Base-by-base conservation (phyloP, 1,140 invertebrate genomes). In the Bombus superbus region DNA sequence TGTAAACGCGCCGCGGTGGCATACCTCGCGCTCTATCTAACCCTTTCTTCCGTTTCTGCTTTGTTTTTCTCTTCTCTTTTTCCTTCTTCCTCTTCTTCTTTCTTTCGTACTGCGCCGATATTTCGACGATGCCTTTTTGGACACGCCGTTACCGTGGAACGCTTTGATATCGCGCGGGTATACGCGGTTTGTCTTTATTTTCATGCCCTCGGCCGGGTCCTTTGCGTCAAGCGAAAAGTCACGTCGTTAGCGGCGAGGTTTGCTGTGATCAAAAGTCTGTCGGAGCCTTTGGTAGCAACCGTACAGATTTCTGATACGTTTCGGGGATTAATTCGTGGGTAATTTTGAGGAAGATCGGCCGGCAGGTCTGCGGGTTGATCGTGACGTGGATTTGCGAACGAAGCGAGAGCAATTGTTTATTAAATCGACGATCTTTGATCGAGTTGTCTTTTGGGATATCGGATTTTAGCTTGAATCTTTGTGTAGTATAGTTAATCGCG, bases 161-260 rank as follows among this genome's bases (percentile, higher is more conserved):
- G 81, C 81, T 82, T 75, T 82, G 81, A 83, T 83, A 83, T 76
- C 81, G 18, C 42, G 18, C 15, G 2, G 59, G 59, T n/a, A 28
- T 25, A 71, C 32, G 42, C 40, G 32, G 42, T 13, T 22, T 38
- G 57, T 62, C 81, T 82, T 81, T 71, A 38, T 80, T 69, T 13
- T 15, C 5, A 44, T 44, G 25, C 42, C 32, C 38, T 57, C 18
- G n/a, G 22, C 32, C n/a, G 42, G 32, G 53, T 75, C 57, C 44
- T 75, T 62, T 6, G 32, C 28, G 6, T n/a, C 38, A 25, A 66
- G 44, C 32, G 11, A 38, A 11, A 22, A 62, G 59, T 35, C 40
- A 3, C 57, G 42, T 42, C 25, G 40, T 13, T 28, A 38, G 35
- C 25, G 44, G 22, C 42, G 22, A 59, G 8, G 11, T 22, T 59